Base-by-base conservation (phyloP, 2,888 invertebrate genomes). In the Dasypolia templi region DNA sequence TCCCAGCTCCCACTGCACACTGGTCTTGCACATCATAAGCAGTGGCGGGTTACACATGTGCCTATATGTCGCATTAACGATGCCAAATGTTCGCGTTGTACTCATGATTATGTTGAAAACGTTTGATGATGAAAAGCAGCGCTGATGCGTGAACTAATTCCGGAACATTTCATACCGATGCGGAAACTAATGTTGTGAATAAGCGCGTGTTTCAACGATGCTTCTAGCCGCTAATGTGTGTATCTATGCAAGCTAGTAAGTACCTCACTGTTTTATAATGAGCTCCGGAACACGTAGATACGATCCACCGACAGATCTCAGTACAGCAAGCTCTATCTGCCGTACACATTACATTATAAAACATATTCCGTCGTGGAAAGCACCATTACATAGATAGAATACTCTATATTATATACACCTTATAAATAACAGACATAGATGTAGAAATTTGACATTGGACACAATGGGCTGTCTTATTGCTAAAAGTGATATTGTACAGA, bases 41-140 rank as follows among this genome's bases (percentile, higher is more conserved):
- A 85, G 76, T 66, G 56, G 65, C 67, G 32, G 49, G 51, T 56
- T 72, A 71, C 72, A 71, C 71, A 74, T 74, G 72, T 62, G 74
- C 68, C 75, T 84, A 79, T 84, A 75, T 79, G 71, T 81, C 76
- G 58, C 76, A 75, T 81, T 79, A 86, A 76, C 74, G 62, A 70
- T 70, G 74, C 74, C 72, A 69, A 84, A 78, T 81, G 74, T 63
- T 68, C 75, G 22, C 86, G 14, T 64, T 79, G 74, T 69, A 75
- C 71, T 66, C 74, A 73, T 84, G 73, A 81, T 83, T 81, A 65
- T 79, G 79, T 84, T 77, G 55, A 72, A 72, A 83, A 58, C 75
- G 71, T 84, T 82, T 85, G 46, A 85, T 79, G 77, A 84, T 69
- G 66, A 65, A 74, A 63, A 72, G 79, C 59, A 49, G 29, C 72